Conservation (phyloP, 2,888 invertebrate genomes). For the Pristionchus maxplancki region DNA sequence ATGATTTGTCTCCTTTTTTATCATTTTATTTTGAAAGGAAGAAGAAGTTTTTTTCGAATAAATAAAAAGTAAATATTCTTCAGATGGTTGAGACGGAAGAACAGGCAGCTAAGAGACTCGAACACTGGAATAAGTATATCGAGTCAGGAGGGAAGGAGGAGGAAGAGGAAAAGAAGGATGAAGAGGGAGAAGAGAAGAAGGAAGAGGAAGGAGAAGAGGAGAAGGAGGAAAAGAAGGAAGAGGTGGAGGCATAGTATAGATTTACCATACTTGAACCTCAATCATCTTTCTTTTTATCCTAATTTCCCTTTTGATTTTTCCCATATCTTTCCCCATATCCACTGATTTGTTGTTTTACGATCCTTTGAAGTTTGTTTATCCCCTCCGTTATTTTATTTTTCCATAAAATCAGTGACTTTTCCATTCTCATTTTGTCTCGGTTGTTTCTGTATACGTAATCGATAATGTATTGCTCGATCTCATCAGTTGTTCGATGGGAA, state of each 20-base stretch:
- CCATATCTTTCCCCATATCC: too few species aligned
- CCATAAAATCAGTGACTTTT: background rate
- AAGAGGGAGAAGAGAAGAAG: background rate
- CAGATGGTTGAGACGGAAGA: conserved; percentile 90
- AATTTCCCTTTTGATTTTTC: too few species aligned
- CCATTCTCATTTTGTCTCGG: background rate
- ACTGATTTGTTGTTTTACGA: too few species aligned
- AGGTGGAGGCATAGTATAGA: background rate
- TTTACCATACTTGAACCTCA: background rate
- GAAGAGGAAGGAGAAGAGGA: background rate
- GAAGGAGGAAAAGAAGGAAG: background rate
- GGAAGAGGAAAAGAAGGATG: conserved; percentile 44
- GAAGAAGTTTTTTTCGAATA: background rate
- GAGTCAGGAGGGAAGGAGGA: conserved; percentile 40
- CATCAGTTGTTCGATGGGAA: background rate
- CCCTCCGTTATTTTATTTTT: background rate
- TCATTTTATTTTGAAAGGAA: background rate
- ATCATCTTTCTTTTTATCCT: too few species aligned
- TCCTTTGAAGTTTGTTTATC: background rate
- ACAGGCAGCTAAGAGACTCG: conserved; percentile 87
- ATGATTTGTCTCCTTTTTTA: too few species aligned
- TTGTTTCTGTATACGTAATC: background rate
- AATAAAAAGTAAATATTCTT: background rate
- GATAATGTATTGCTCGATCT: background rate
- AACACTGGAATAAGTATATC: conserved; percentile 84